phyloP scores from a whole-genome alignment of 2,797 vertebrate species.

The Erethizon dorsatum region DNA sequence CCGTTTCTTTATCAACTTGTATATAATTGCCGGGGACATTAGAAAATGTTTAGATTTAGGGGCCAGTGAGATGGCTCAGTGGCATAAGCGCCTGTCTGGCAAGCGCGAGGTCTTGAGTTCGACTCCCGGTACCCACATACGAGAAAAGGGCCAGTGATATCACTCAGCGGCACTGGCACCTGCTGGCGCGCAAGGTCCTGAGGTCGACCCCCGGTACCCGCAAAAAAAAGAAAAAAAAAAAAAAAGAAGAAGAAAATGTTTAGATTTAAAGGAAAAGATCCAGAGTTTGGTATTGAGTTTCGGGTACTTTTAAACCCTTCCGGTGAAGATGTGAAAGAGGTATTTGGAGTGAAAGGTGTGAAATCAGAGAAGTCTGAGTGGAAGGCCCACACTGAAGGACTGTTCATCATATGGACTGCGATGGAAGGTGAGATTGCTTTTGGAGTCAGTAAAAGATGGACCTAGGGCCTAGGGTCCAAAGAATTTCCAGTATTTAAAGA shows the following conservation, averaged over 20 bases:
- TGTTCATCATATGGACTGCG: background rate
- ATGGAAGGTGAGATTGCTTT: background rate
- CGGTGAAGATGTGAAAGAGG: background rate
- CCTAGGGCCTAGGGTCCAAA: too few species aligned
- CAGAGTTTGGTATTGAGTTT: conserved; percentile 17
- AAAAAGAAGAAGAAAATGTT: background rate
- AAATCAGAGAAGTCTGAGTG: background rate
- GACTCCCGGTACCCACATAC: too few species aligned
- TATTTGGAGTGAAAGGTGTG: background rate
- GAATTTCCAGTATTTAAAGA: background rate
- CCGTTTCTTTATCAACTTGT: background rate
- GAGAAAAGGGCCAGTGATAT: too few species aligned
- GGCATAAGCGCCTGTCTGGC: too few species aligned
- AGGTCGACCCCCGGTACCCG: too few species aligned
- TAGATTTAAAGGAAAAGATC: background rate
- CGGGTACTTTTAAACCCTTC: conserved; percentile 15
- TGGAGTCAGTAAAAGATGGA: background rate
- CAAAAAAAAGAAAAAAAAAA: too few species aligned
- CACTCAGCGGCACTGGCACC: too few species aligned
- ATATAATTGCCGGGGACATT: background rate
- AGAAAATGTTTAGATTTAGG: background rate
- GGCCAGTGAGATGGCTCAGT: too few species aligned
- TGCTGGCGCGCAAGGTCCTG: too few species aligned
- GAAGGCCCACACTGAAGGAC: background rate
- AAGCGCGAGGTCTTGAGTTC: too few species aligned